Base-by-base conservation (phyloP, 2,888 invertebrate genomes). In the Torymus tubicola region DNA sequence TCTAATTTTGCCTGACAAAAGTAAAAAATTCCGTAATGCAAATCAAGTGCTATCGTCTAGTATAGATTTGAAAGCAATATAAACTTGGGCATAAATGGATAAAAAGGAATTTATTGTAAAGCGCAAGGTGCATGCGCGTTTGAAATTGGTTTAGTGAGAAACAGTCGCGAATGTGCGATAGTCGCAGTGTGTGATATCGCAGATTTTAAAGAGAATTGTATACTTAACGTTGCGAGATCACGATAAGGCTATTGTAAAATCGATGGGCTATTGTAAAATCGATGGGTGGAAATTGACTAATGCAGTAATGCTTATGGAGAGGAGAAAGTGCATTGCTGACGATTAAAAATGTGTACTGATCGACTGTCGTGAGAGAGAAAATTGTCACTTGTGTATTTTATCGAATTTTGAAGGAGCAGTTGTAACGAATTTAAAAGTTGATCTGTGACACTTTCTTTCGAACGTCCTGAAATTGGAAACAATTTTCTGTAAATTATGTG, bases 171-270 rank as follows among this genome's bases (percentile, higher is more conserved):
- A 64, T 81, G n/a, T n/a, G n/a, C n/a, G n/a, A n/a, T n/a, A n/a
- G n/a, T n/a, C n/a, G 63, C 71, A 80, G 65, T 75, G 73, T 72
- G 80, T 80, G 81, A 81, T 81, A 81, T 75, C 80, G 82, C 82
- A 78, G 55, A 81, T 73, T 80, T 78, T 73, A 73, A 75, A 70
- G 61, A 77, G 52, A 73, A 78, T 61, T 75, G 72, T 75, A 78
- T 75, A 78, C 78, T 75, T 78, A 78, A 74, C 60, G 64, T 77
- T 77, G 57, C 52, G 69, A 78, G 61, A n/a, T 65, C 31, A 31
- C 0, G 31, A 78, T 58, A 81, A 74, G 55, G 69, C 67, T 78
- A 74, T 78, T 78, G 21, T 60, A 65, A 74, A 78, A 64, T 81
- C 16, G 55, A 68, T 21, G 31, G 4, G 69, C 67, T 78, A 74